phyloP scores from a whole-genome alignment of 2,888 invertebrate genomes.

The Epirrhoe alternata region DNA sequence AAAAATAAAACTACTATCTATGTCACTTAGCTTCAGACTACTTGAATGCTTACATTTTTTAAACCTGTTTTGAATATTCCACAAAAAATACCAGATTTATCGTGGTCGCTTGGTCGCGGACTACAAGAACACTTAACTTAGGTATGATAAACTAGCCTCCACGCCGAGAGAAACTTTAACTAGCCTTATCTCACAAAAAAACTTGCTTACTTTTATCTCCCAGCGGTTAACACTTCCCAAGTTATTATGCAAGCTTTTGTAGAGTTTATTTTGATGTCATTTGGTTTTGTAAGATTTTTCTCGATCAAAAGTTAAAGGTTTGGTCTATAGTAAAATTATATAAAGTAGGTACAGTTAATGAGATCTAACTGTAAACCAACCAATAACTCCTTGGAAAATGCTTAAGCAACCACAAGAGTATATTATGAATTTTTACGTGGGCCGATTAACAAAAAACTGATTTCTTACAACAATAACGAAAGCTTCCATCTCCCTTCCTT shows the following conservation, averaged over 20 bases:
- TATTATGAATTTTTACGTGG: neutral
- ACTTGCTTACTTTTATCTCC: slow-evolving; percentile 11
- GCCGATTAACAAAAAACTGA: neutral
- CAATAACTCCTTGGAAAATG: neutral
- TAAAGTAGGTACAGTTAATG: too few species aligned
- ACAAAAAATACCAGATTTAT: neutral
- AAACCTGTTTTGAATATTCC: too few species aligned
- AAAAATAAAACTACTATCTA: too few species aligned
- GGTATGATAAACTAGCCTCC: slow-evolving; percentile 18
- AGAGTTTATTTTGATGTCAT: neutral
- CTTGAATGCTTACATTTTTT: too few species aligned
- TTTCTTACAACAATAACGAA: neutral
- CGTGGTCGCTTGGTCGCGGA: slow-evolving; percentile 4
- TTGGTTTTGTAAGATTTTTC: neutral
- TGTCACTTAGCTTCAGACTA: too few species aligned
- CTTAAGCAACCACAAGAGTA: neutral
- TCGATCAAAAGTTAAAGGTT: neutral
- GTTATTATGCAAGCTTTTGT: slow-evolving; percentile 5
- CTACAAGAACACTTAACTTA: neutral
- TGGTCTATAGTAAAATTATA: neutral
- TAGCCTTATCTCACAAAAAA: slow-evolving; percentile 17
- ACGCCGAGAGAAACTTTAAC: slow-evolving; percentile 15
- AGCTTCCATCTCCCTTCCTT: neutral
- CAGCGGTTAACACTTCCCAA: slow-evolving; percentile 11
- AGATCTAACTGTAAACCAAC: neutral